Percentiles rank a stretch among this genome's conserved stretches.
Evolutionary conservation across 2,797 vertebrate species (phyloP).

Genomic region (Cossypha heuglini): DNA sequence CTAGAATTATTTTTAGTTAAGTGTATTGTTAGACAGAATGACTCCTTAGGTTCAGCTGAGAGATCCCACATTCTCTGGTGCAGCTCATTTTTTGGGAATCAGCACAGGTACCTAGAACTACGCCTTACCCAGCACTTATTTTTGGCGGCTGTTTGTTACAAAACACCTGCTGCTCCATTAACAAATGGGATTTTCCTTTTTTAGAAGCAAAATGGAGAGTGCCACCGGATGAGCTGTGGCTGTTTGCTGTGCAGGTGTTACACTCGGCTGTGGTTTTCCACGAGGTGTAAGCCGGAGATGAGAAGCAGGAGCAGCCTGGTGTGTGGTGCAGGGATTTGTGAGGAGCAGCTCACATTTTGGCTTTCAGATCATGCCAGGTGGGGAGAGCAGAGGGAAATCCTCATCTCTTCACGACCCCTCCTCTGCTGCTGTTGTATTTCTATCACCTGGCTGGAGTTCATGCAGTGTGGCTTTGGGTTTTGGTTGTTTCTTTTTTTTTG

Average conservation of each 20-base stretch:
- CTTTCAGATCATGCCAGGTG: background rate
- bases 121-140: background rate
- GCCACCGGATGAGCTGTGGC: background rate
- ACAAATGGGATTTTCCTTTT: background rate
- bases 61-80: background rate
- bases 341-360: background rate
- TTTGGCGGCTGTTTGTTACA: background rate
- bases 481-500: background rate
- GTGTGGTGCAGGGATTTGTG: background rate
- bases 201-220: background rate
- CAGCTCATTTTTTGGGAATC: background rate
- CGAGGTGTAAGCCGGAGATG: background rate
- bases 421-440: background rate
- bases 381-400: background rate
- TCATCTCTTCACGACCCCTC: background rate
- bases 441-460: background rate
- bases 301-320: background rate
- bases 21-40: rapidly evolving
- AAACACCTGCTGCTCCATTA: background rate
- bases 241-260: background rate
- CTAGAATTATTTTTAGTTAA: background rate
- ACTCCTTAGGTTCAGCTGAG: background rate
- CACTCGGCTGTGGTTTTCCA: background rate
- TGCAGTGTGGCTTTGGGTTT: background rate
- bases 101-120: background rate